These are phyloP conservation scores for Pemphredon lugubris DNA, from an alignment of 2,888 invertebrate species.

Conservation along the genomic window DNA sequence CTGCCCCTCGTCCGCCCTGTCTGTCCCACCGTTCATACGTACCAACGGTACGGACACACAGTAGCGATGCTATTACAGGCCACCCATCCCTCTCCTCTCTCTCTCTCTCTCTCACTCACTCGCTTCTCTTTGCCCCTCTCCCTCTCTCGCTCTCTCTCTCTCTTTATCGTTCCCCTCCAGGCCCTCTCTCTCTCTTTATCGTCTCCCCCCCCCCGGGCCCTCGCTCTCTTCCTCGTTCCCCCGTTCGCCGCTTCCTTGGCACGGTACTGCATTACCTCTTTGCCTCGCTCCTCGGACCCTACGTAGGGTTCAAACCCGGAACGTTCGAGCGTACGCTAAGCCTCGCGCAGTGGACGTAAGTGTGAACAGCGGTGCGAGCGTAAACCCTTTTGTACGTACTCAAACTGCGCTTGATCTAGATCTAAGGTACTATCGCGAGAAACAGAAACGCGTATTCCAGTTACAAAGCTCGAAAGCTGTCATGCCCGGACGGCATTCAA, in stretches of 20 bases:
- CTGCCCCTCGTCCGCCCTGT: constrained; percentile 57
- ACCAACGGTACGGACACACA: constrained; percentile 61
- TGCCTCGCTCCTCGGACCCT: constrained; percentile 18
- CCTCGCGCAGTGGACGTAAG: neutral
- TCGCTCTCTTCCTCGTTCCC: neutral
- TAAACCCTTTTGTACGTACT: constrained; percentile 7
- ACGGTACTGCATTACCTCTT: constrained; percentile 33
- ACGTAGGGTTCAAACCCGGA: constrained; percentile 10
- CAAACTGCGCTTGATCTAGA: constrained; percentile 16
- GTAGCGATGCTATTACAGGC: constrained; percentile 57
- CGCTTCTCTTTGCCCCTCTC: neutral
- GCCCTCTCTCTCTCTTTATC: constrained; percentile 8
- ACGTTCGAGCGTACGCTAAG: constrained; percentile 12
- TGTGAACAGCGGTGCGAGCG: constrained; percentile 8
- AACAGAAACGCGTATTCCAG: constrained; percentile 24
- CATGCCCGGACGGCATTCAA: too few species aligned
- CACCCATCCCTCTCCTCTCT: constrained; percentile 19
- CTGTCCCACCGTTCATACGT: constrained; percentile 60
- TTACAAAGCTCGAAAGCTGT: constrained; percentile 10
- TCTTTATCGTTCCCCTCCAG: constrained; percentile 1
- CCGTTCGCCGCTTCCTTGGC: constrained; percentile 14
- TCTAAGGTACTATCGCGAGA: constrained; percentile 16
- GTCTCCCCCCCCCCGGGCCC: constrained; percentile 4
- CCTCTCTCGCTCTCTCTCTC: constrained; percentile 14
- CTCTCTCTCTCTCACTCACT: constrained; percentile 2